Base-by-base conservation (phyloP, 2,797 vertebrate species). In the Leptoclinus maculatus region DNA sequence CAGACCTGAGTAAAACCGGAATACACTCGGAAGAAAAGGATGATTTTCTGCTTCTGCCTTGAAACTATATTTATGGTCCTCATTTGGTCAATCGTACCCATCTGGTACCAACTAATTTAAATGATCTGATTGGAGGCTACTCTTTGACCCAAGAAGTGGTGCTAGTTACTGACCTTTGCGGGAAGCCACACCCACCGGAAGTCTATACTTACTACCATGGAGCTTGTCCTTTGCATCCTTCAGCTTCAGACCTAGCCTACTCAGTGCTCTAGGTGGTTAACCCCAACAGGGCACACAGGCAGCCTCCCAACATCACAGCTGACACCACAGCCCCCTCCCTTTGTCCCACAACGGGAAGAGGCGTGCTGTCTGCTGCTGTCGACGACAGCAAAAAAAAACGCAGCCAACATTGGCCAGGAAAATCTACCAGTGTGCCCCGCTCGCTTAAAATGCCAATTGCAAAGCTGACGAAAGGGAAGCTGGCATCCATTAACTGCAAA, bases 401-500 rank as follows among this genome's bases (percentile, higher is more conserved):
- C 29, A 39, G 67, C 76, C 34, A 64, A 79, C 79, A 90, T 79
- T 53, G 68, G 75, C 67, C 80, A 70, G 84, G 78, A 86, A 77
- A 70, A 47, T 76, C 81, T 88, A 66, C 83, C 78, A 38, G 78
- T 92, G 89, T 89, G 89, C 85, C 85, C 82, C 73, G 85, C 82
- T 88, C 60, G 62, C 74, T 84, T 84, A 67, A 86, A 84, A 79
- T 74, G 69, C 81, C 78, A 84, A 81, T 64, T 49, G 82, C 83
- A 91, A 87, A 85, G 78, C 81, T 81, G 76, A 87, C 38, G 60
- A 83, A 88, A 91, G 87, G 82, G 82, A 92, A 91, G 77, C 91
- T 93, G 90, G 90, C 92, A 93, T 90, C 91, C 84, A 90, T 92
- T 94, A 88, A 91, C 92, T 93, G 89, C 88, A 88, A 93, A 93